Percentiles rank a stretch among this genome's conserved stretches.
phyloP scores from a whole-genome alignment of 2,797 vertebrate species.

The Valencia hispanica region DNA sequence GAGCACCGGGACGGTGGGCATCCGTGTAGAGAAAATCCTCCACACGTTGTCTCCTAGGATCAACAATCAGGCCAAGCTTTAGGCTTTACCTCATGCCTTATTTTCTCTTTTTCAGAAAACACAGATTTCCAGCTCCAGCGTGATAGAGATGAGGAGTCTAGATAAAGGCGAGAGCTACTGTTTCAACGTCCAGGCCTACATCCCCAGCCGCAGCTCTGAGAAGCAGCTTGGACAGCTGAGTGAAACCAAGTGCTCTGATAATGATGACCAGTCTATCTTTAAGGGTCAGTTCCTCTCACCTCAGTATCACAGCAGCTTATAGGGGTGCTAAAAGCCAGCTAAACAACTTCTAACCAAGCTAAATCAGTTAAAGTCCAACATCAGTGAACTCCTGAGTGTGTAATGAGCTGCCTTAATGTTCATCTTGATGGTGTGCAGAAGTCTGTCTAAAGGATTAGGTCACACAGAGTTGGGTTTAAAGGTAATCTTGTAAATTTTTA shows the following conservation, averaged over 20 bases:
- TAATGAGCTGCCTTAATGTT: background rate
- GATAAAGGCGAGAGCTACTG: constrained; percentile 88
- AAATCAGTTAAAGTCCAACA: background rate
- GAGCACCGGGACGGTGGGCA: constrained; percentile 89
- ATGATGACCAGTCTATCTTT: constrained; percentile 15
- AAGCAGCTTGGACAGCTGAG: constrained; percentile 83
- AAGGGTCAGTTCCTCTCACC: constrained; percentile 72
- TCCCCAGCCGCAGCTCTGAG: constrained; percentile 67
- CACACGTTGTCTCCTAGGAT: background rate
- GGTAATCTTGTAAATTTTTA: no score
- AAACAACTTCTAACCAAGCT: background rate
- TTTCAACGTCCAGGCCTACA: constrained; percentile 83
- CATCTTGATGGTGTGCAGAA: background rate
- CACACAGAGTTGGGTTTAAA: background rate
- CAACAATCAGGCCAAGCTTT: background rate
- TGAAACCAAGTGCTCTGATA: constrained; percentile 58
- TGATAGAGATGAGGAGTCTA: constrained; percentile 72
- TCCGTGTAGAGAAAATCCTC: background rate
- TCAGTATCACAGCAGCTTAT: background rate
- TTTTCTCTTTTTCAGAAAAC: constrained; percentile 78
- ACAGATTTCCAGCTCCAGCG: constrained; percentile 53
- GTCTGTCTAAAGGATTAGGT: background rate
- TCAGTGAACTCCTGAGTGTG: background rate
- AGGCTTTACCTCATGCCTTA: background rate
- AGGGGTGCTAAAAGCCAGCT: background rate